A percentile compares a stretch with the other conserved stretches of the same genome.
phyloP scores from a whole-genome alignment of 2,113 vertebrate genomes.

The Gasterosteus aculeatus region DNA sequence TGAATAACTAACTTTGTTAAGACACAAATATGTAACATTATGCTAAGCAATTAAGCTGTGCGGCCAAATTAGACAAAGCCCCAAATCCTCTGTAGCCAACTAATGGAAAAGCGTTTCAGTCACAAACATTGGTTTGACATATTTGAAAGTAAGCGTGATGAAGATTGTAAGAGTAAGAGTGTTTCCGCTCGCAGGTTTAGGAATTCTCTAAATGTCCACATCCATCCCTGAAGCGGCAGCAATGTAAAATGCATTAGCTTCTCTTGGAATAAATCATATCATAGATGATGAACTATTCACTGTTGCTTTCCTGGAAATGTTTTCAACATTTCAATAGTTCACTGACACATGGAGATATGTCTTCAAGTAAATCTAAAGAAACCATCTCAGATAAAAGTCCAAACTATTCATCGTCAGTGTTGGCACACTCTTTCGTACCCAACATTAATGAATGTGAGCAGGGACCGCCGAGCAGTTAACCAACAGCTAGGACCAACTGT shows the following conservation, averaged over 20 bases:
- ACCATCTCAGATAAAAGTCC: background rate
- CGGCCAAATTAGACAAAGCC: constrained; percentile 43
- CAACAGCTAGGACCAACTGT: constrained; percentile 33
- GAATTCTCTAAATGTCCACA: constrained; percentile 3
- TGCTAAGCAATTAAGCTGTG: constrained; percentile 26
- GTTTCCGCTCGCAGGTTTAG: constrained; percentile 16
- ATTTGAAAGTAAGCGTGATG: constrained; percentile 20
- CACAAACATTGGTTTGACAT: constrained; percentile 54
- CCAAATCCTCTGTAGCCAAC: constrained; percentile 62
- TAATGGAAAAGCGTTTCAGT: constrained; percentile 39
- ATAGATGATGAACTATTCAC: background rate
- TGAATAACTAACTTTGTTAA: too few relatives aligned
- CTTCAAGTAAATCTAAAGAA: constrained; percentile 6
- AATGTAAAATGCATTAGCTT: background rate
- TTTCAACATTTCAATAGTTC: background rate
- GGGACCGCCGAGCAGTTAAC: constrained; percentile 22
- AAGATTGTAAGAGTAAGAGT: too few relatives aligned
- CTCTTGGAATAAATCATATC: background rate
- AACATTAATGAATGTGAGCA: constrained; percentile 15
- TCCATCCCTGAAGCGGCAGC: constrained; percentile 25
- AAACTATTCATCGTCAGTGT: background rate
- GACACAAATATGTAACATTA: too few relatives aligned
- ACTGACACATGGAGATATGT: background rate
- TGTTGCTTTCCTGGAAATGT: background rate
- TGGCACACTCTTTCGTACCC: constrained; percentile 8